Conservation (phyloP, 2,797 vertebrate genomes). For the Danio jaintianensis region DNA sequence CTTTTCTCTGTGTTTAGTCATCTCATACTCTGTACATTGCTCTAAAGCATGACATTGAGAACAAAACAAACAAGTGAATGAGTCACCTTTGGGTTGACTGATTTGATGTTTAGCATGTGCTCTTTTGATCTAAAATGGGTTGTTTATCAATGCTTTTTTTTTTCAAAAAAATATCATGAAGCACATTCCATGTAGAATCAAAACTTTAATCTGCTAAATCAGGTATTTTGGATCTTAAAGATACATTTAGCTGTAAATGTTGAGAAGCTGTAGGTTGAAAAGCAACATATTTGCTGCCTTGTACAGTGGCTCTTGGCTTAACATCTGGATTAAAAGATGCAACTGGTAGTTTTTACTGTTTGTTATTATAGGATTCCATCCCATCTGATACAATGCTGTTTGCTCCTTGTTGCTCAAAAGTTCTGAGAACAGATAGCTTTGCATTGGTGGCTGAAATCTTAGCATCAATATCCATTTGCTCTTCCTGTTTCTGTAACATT, state of each 20-base stretch:
- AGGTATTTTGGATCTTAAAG: background rate
- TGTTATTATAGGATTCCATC: background rate
- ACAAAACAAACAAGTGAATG: background rate
- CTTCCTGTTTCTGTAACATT: background rate
- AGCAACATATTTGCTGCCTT: background rate
- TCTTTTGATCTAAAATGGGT: background rate
- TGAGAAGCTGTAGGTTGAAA: background rate
- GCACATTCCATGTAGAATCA: too few species aligned
- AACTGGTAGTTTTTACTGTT: background rate
- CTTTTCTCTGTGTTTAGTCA: constrained; percentile 15
- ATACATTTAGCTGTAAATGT: background rate
- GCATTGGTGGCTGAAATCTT: background rate
- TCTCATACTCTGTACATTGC: constrained; percentile 9
- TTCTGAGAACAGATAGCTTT: background rate
- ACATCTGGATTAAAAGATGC: background rate
- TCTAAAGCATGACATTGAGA: background rate
- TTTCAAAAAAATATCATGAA: too few species aligned
- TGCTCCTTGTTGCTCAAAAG: background rate
- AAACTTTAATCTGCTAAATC: background rate
- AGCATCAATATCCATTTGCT: background rate
- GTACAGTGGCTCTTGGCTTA: background rate
- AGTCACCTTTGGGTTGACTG: background rate
- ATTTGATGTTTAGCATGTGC: background rate
- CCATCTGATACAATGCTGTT: background rate
- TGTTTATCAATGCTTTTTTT: too few species aligned